Evolutionary conservation across 1,140 invertebrate genomes (phyloP), one percentile per base, ranked within the genome.

Genomic region (Habropoda laboriosa): DNA sequence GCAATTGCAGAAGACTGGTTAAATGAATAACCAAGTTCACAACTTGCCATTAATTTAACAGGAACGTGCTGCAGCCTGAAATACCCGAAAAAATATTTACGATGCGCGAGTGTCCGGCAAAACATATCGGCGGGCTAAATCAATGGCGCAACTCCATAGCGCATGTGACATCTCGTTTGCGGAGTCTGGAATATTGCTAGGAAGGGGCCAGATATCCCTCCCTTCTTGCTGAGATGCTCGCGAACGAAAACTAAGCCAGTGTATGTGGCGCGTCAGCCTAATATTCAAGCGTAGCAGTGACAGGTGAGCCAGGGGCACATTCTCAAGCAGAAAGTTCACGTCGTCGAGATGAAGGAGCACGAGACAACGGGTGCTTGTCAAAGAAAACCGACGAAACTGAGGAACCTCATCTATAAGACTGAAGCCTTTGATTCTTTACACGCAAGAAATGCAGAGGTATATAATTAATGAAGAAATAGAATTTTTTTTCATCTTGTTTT

Each of bases 371-470:
- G 66, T 30, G 64, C 66, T 13, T 88, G 87, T 38, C 92, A 94
- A 70, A 94, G 91, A 66, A 95, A 94, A 85, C 94, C 94, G 5
- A 94, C 95, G 27, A 94, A 94, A 67, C 88, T 96, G 35, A 93
- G 93, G 86, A 95, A 95, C 90, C 89, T 95, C 21, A 90, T 93
- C 73, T 92, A 94, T 53, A 94, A 94, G 88, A 94, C 94, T 16
- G 95, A 95, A 81, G 94, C 94, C 2, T 95, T 95, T 79, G 95
- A 96, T 87, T 94, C 94, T 24, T 86, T 96, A 75, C 94, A 95
- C 87, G 87, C 92, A 21, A 94, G 93, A 85, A 92, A 93, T 70
- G 91, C 90, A 3, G 94, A 94, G 92, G 94, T 95, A 90, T 91
- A 88, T 83, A 13, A n/a, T n/a, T 35, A 30, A 78, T 30, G 4